Base-by-base conservation (phyloP, 1,140 invertebrate species). In the Probaryconus sp. region DNA sequence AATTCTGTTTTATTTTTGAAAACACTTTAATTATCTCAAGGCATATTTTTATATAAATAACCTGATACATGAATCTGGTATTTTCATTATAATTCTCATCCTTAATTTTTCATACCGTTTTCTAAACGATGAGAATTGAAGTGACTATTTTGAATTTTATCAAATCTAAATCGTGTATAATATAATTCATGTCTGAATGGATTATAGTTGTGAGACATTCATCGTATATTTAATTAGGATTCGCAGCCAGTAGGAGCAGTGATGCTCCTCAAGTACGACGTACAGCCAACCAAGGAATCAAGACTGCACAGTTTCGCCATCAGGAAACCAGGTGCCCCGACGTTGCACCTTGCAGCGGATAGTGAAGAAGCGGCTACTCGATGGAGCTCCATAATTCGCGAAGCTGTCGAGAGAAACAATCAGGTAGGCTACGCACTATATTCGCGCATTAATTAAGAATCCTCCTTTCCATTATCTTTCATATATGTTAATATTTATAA, bases 201-300 rank as follows among this genome's bases (percentile, higher is more conserved):
- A 53, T 72, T 42, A 30, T 40, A 61, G n/a, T 14, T 47, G 6
- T 64, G 17, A 50, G 10, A 61, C 42, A 68, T 51, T 77, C 61
- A 47, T 65, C 21, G 56, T 35, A 68, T 55, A 71, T 74, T 43
- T 68, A 31, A 76, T 68, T 83, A 97, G 94, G 94, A 94, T 81
- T 92, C 92, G 26, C 95, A 97, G 83, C 96, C 96, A 56, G 91
- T 97, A 20, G 96, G 96, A 48, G 96, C 95, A 9, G 90, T 97
- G 58, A 94, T 95, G 88, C 89, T 97, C 37, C 90, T 93, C 31
- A 95, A 96, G 79, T 96, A 97, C 82, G 92, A 92, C 24, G 91
- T 97, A 0, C 87, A 89, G 48, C 87, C 88, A 42, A 90, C 91
- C 55, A 90, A 91, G 10, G 92, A 94, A 72, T 88, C 88, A 50